Evolutionary conservation across 2,888 invertebrate genomes (phyloP).

Genomic region (Galerucella pusilla): DNA sequence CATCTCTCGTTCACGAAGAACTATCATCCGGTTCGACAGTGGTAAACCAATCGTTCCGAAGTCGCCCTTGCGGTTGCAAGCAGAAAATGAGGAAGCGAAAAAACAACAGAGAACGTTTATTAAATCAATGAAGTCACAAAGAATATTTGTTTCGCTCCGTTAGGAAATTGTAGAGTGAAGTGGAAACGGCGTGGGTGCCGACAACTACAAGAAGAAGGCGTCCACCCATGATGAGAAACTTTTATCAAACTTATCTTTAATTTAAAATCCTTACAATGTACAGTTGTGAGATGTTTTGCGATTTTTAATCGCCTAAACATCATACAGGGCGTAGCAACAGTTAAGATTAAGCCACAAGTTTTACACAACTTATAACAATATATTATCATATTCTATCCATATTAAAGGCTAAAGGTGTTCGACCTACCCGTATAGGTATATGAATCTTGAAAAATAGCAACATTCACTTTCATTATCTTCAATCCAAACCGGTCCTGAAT

Average conservation of each 20-base stretch:
- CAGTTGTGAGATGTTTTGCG: neutral
- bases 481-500: slow-evolving; percentile 30
- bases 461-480: slow-evolving; percentile 27
- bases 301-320: neutral
- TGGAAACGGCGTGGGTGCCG: slow-evolving; percentile 45
- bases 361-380: too few species aligned
- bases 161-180: slow-evolving; percentile 46
- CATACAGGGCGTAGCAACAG: too few species aligned
- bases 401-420: slow-evolving; percentile 8
- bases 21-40: neutral
- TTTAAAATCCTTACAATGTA: slow-evolving; percentile 16
- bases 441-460: slow-evolving; percentile 24
- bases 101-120: slow-evolving; percentile 27
- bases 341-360: too few species aligned
- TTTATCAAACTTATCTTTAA: slow-evolving; percentile 23
- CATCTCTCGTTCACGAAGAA: slow-evolving; percentile 4
- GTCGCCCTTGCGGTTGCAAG: slow-evolving; percentile 24
- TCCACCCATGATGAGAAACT: slow-evolving; percentile 37
- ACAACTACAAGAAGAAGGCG: slow-evolving; percentile 14
- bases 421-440: slow-evolving; percentile 4
- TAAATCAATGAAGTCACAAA: slow-evolving; percentile 32
- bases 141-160: slow-evolving; percentile 45
- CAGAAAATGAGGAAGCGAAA: slow-evolving; percentile 30
- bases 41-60: neutral
- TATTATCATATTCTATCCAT: too few species aligned